Percentiles rank a stretch among this genome's conserved stretches.
phyloP scores from a whole-genome alignment of 2,888 invertebrate genomes.

The Iselma pallidipennis region DNA sequence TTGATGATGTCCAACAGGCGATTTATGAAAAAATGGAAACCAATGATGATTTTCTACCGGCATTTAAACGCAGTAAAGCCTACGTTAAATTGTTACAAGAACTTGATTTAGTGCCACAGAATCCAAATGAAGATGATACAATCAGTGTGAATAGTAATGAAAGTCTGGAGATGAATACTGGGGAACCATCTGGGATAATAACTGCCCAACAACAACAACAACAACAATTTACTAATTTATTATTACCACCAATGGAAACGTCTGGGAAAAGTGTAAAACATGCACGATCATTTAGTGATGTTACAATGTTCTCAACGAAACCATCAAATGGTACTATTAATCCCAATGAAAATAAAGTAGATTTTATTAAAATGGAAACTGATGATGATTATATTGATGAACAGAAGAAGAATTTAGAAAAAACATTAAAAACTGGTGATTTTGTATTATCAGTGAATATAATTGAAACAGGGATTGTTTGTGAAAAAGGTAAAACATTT shows the following conservation, averaged over 20 bases:
- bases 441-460: constrained; percentile 62
- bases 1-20: constrained; percentile 79
- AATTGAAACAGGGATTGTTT: constrained; percentile 73
- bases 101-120: constrained; percentile 68
- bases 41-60: constrained; percentile 65
- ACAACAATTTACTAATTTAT: constrained; percentile 17
- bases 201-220: too few relatives aligned
- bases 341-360: constrained; percentile 28
- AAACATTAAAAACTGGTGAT: constrained; percentile 46
- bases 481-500: constrained; percentile 82
- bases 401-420: constrained; percentile 32
- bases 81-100: constrained; percentile 75
- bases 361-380: constrained; percentile 9
- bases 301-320: constrained; percentile 37
- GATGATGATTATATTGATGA: constrained; percentile 23
- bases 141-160: constrained; percentile 62
- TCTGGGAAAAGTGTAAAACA: constrained; percentile 48
- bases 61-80: constrained; percentile 67
- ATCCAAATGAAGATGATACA: constrained; percentile 61
- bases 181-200: constrained; percentile 17
- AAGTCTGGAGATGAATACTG: constrained; percentile 53
- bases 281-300: constrained; percentile 53
- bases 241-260: constrained; percentile 33
- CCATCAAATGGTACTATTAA: constrained; percentile 15
- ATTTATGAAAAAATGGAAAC: constrained; percentile 66